Evolutionary conservation across 1,140 invertebrate species (phyloP).

Genomic region (Drosophila ercepeae): DNA sequence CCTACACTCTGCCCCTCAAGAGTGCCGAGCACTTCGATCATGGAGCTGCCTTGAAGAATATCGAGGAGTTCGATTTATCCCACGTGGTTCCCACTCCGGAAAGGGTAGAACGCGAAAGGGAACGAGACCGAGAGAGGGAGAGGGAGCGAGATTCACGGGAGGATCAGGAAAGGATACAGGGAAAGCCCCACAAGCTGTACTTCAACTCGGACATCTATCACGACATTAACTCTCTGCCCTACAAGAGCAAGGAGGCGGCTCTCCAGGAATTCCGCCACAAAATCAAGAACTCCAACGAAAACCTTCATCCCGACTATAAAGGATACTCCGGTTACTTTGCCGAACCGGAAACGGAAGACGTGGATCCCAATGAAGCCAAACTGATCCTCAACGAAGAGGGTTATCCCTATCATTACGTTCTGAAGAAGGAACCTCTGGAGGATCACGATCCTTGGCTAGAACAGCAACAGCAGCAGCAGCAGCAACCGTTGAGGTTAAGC

Average conservation of each 20-base stretch:
- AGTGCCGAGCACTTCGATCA: slow-evolving; percentile 75
- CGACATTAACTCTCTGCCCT: slow-evolving; percentile 79
- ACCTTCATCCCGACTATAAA: slow-evolving; percentile 67
- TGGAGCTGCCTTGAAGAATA: slow-evolving; percentile 70
- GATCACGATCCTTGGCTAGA: slow-evolving; percentile 55
- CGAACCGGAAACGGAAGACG: slow-evolving; percentile 49
- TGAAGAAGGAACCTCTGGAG: slow-evolving; percentile 75
- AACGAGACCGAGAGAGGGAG: slow-evolving; percentile 17
- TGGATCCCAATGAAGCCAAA: slow-evolving; percentile 19
- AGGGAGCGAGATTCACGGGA: slow-evolving; percentile 18
- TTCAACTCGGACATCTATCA: slow-evolving; percentile 83
- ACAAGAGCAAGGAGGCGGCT: slow-evolving; percentile 56
- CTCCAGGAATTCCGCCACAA: slow-evolving; percentile 68
- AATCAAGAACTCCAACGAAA: slow-evolving; percentile 35
- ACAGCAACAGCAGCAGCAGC: slow-evolving; percentile 37
- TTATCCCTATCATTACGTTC: slow-evolving; percentile 75
- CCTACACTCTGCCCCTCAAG: slow-evolving; percentile 70
- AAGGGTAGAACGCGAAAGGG: slow-evolving; percentile 32
- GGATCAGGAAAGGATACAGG: slow-evolving; percentile 10
- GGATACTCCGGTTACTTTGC: slow-evolving; percentile 78
- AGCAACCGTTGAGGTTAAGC: slow-evolving; percentile 48
- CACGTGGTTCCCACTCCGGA: slow-evolving; percentile 73
- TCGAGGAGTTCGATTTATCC: slow-evolving; percentile 78
- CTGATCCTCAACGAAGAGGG: slow-evolving; percentile 13
- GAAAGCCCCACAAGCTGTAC: slow-evolving; percentile 71